Conservation (phyloP, 2,113 vertebrate species). For the Turdus rufiventris region DNA sequence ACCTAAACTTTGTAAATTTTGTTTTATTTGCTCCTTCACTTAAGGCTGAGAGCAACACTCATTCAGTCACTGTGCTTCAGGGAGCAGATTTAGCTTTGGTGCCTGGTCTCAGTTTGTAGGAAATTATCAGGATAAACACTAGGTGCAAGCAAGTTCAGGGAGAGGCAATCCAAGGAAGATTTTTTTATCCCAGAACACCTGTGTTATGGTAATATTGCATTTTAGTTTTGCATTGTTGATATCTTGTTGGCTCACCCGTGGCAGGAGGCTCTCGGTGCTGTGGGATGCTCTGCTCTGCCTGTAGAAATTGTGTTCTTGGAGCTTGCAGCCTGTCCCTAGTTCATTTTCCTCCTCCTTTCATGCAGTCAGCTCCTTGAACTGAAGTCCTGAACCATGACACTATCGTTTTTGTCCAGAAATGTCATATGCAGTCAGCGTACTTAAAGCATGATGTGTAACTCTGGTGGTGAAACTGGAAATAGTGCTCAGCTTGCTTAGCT, state of each 20-base stretch:
- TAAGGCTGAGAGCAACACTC: neutral
- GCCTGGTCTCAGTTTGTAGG: neutral
- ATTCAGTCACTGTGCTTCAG: neutral
- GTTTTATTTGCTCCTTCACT: neutral
- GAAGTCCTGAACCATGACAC: neutral
- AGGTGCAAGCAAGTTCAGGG: neutral
- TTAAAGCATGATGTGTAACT: accelerated
- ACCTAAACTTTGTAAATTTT: neutral
- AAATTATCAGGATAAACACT: neutral
- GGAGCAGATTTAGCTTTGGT: neutral
- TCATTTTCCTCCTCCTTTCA: neutral
- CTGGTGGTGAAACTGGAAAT: neutral
- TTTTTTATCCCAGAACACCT: neutral
- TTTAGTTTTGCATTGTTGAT: neutral
- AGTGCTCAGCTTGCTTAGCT: neutral
- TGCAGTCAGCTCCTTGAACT: neutral
- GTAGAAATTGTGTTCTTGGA: neutral
- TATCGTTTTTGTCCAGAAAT: neutral
- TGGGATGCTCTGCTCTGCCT: neutral
- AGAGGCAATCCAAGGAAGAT: neutral
- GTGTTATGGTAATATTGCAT: accelerated
- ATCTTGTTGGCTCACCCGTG: neutral
- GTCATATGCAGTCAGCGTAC: neutral
- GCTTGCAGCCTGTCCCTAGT: neutral
- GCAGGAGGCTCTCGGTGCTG: neutral